Base-by-base conservation (phyloP, 2,888 invertebrate species). In the Pteria penguin region DNA sequence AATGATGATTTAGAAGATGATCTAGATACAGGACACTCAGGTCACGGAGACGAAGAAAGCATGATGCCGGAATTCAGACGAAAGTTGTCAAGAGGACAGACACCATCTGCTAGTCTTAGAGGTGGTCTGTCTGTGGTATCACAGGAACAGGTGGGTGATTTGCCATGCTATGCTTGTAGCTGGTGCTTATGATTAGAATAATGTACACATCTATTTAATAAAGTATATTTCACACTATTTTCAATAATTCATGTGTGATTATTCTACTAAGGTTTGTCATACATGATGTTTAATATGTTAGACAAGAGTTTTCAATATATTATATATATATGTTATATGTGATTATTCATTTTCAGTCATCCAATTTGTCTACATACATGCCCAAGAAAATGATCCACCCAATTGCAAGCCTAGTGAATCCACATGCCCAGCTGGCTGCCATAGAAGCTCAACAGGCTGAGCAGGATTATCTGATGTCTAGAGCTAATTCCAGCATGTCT, bases 371-470 rank as follows among this genome's bases (percentile, higher is more conserved):
- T 4, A 76, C 66, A 27, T 73, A 81, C 8, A 57, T 85, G 3
- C 84, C 78, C 2, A 82, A 80, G 65, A 83, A 81, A 68, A 84
- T 85, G 80, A 82, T 88, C 0, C 88, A 89, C 69, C 85, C 89
- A 4, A 85, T 88, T 2, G 81, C 88, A 0, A 87, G 87, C 76
- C 78, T 88, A 55, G 86, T 88, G 22, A 89, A 89, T 70, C 88
- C 88, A n/a, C 88, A 89, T 67, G 83, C 85, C 45, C 79, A 82
- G 33, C 75, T 86, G 58, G 83, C 85, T 0, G 83, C 82, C 36
- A 69, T 77, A 22, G 85, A 85, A 68, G 85, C 83, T 0, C 78
- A 71, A 58, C 69, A 72, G 55, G 79, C 77, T 18, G 84, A 84
- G 32, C 73, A 80, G n/a, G 82, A 83, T 31, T 83, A 82, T 36